These are phyloP conservation scores for Hypercompe scribonia DNA, from an alignment of 2,888 invertebrate genomes.

Conservation along the genomic window DNA sequence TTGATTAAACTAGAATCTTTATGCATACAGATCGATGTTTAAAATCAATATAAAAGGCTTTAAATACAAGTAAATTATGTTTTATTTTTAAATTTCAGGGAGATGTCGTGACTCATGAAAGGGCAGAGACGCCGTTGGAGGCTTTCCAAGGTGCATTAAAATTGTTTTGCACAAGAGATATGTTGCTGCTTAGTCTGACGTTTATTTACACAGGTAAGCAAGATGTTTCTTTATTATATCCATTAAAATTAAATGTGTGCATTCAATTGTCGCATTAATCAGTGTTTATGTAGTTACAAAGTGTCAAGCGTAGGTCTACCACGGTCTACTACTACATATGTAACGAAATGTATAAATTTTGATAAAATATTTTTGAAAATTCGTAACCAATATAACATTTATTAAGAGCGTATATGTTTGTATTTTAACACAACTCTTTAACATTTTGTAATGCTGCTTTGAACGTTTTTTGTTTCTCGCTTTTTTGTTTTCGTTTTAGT, in stretches of 20 bases:
- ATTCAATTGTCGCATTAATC: too few relatives aligned
- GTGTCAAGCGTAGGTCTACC: background rate
- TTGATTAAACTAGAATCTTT: constrained; percentile 2
- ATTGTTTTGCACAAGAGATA: constrained; percentile 93
- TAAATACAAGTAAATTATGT: background rate
- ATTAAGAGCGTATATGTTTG: too few relatives aligned
- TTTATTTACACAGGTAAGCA: constrained; percentile 95
- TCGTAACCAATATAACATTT: too few relatives aligned
- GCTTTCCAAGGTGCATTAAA: constrained; percentile 91
- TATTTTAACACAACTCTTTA: background rate
- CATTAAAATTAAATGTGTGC: background rate
- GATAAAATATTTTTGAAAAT: too few relatives aligned
- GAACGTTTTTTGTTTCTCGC: too few relatives aligned
- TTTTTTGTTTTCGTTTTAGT: too few relatives aligned
- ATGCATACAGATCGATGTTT: constrained; percentile 4
- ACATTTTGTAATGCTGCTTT: too few relatives aligned
- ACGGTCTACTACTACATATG: background rate
- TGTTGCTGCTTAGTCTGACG: constrained; percentile 93
- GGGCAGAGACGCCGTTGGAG: constrained; percentile 86
- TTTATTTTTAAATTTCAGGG: constrained; percentile 66
- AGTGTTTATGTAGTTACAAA: background rate
- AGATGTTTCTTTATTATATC: background rate
- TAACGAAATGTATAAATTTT: too few relatives aligned
- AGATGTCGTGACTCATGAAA: constrained; percentile 76
- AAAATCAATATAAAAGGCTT: background rate